Evolutionary conservation across 2,113 vertebrate genomes (phyloP).

Genomic region (Siniperca knerii): DNA sequence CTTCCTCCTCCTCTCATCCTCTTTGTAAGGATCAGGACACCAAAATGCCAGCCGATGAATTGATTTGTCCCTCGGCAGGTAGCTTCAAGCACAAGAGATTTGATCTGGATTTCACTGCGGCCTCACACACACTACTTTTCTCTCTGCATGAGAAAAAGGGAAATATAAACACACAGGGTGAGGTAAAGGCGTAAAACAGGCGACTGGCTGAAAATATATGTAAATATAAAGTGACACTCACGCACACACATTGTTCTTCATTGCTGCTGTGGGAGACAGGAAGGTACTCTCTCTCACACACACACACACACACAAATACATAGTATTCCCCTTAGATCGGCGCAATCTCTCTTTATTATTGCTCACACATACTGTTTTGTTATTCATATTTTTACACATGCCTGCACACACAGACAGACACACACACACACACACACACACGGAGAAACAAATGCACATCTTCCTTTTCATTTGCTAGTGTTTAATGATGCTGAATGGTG

Average conservation of each 20-base stretch:
- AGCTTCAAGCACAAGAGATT: conserved; percentile 18
- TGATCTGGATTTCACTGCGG: neutral
- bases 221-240: conserved; percentile 23
- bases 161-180: conserved; percentile 18
- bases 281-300: neutral
- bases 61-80: conserved; percentile 42
- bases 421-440: neutral
- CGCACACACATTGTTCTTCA: neutral
- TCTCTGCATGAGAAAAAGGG: conserved; percentile 15
- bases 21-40: conserved; percentile 16
- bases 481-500: conserved; percentile 43
- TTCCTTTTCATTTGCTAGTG: conserved; percentile 16
- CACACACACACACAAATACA: neutral
- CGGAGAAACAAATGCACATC: neutral
- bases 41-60: conserved; percentile 4
- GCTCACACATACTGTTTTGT: conserved; percentile 4
- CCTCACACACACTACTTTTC: neutral
- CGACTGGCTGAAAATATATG: conserved; percentile 30
- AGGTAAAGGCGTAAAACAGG: conserved; percentile 20
- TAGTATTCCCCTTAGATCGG: conserved; percentile 18
- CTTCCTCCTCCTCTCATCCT: conserved; percentile 21
- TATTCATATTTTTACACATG: neutral
- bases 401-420: conserved; percentile 1
- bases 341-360: conserved; percentile 25
- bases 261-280: conserved; percentile 4